Percentiles rank a stretch among this genome's conserved stretches.
phyloP scores from a whole-genome alignment of 2,113 vertebrate species.

The Scortum barcoo region DNA sequence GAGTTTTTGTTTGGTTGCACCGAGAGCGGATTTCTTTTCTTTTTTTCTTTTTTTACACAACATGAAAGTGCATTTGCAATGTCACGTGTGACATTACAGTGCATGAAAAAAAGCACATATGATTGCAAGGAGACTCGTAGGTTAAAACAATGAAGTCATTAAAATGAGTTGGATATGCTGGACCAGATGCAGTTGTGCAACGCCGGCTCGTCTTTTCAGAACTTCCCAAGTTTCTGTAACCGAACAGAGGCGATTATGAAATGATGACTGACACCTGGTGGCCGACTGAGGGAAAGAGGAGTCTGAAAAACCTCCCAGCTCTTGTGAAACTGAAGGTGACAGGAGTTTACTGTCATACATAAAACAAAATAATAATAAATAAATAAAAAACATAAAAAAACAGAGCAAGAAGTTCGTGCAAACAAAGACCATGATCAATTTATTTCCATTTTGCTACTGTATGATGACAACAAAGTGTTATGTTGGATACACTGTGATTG shows the following conservation, averaged over 20 bases:
- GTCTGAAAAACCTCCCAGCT: neutral
- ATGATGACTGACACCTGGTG: slow-evolving; percentile 62
- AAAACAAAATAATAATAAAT: too few species aligned
- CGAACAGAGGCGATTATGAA: slow-evolving; percentile 5
- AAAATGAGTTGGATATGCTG: neutral
- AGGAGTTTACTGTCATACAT: neutral
- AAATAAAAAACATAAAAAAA: too few species aligned
- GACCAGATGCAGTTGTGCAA: slow-evolving; percentile 1
- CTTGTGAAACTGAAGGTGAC: neutral
- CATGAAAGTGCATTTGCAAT: neutral
- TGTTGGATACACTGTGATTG: too few species aligned
- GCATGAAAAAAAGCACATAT: neutral
- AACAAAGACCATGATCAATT: neutral
- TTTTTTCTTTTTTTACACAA: too few species aligned
- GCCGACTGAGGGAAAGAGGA: slow-evolving; percentile 1
- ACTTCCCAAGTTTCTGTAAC: slow-evolving; percentile 7
- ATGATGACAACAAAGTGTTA: neutral
- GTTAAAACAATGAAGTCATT: too few species aligned
- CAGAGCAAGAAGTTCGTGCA: neutral
- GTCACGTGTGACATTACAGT: neutral
- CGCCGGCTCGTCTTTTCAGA: slow-evolving; percentile 7
- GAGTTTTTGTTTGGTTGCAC: slow-evolving; percentile 28
- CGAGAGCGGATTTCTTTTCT: neutral
- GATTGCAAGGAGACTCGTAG: neutral
- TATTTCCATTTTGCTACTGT: neutral